Base-by-base conservation (phyloP, 2,888 invertebrate genomes). In the Dione juno region DNA sequence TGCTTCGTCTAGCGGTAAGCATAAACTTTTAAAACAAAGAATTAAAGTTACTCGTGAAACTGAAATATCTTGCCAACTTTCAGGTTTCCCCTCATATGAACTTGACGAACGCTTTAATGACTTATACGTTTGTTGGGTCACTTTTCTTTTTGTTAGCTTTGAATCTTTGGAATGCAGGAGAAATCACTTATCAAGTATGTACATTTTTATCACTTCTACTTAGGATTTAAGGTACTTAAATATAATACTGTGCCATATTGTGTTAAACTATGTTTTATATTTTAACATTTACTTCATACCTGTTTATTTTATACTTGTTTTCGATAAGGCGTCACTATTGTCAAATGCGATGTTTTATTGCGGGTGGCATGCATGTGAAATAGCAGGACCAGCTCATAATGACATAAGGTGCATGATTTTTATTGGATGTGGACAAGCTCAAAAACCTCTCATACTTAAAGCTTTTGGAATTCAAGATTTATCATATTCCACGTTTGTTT, bases 401-500 rank as follows among this genome's bases (percentile, higher is more conserved):
- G 88, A 90, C 67, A 83, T 90, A 43, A 80, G 89, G 13, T 78
- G 79, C 5, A 77, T 89, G 8, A 83, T 91, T n/a, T 79, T 90
- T 7, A 87, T 93, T 35, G 88, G 90, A 21, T 88, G 89, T 78
- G 81, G 86, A n/a, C 88, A 91, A 75, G 88, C 93, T 37, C 91
- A 93, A 74, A 89, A 89, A 57, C 90, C 93, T 1, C 81, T 93
- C 1, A 81, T 91, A 41, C 82, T 94, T 5, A 93, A 92, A 73
- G 93, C 94, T 1, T 94, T 93, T 66, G 91, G 90, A 1, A 86
- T 92, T 58, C 88, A 90, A 70, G 90, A 91, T 70, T 79, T 93
- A 67, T 92, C 93, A 0, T 92, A 92, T 74, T 84, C 78, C 67
- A 90, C 91, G 14, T 92, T 92, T 77, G 90, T 92, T 13, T 90